Percentiles rank a stretch among this genome's conserved stretches.
phyloP scores from a whole-genome alignment of 2,888 invertebrate genomes.

The Oligia strigilis region DNA sequence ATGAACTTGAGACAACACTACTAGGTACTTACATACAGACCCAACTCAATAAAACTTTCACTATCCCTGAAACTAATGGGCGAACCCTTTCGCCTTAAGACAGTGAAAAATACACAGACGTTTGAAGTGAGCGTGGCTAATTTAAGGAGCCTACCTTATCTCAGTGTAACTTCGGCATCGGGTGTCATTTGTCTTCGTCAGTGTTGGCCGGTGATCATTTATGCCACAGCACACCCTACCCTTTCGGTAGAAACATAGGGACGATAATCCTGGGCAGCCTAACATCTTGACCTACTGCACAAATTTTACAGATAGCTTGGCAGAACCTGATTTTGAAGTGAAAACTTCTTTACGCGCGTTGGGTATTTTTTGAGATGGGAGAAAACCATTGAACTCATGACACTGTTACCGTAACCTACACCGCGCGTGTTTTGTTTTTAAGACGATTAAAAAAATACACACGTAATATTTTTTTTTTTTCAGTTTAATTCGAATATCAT shows the following conservation, averaged over 20 bases:
- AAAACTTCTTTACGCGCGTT: too few species aligned
- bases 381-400: too few species aligned
- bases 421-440: too few species aligned
- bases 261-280: slow-evolving; percentile 42
- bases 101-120: slow-evolving; percentile 86
- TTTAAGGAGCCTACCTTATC: slow-evolving; percentile 90
- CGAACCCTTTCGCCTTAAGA: slow-evolving; percentile 76
- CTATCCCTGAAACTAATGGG: slow-evolving; percentile 61
- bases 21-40: slow-evolving; percentile 43
- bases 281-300: slow-evolving; percentile 34
- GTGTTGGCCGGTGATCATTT: slow-evolving; percentile 90
- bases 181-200: slow-evolving; percentile 91
- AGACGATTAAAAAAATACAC: too few species aligned
- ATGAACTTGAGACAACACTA: slow-evolving; percentile 13
- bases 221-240: slow-evolving; percentile 91
- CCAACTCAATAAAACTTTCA: slow-evolving; percentile 67
- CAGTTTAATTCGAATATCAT: too few species aligned
- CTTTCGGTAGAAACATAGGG: slow-evolving; percentile 80
- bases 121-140: slow-evolving; percentile 88
- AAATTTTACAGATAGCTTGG: not conserved
- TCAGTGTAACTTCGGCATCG: slow-evolving; percentile 89
- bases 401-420: too few species aligned
- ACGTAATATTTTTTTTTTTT: too few species aligned
- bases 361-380: too few species aligned
- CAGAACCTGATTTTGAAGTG: not conserved